These are phyloP conservation scores for Ecdyonurus torrentis DNA, from an alignment of 2,888 invertebrate genomes.

Conservation along the genomic window DNA sequence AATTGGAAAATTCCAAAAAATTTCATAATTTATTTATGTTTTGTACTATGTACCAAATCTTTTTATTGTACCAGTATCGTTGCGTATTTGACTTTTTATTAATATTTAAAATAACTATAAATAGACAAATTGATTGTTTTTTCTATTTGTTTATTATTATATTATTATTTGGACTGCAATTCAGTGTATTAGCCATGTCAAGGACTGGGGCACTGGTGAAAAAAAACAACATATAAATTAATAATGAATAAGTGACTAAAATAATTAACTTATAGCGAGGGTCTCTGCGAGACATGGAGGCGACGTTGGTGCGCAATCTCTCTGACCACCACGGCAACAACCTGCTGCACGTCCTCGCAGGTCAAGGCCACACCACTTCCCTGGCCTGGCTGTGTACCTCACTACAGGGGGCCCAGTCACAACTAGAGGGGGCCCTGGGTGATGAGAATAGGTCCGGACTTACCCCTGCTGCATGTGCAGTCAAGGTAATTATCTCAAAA, in stretches of 20 bases:
- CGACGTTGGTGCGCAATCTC: constrained; percentile 24
- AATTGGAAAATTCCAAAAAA: too few relatives aligned
- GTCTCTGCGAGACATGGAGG: constrained; percentile 21
- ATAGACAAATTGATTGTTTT: not conserved
- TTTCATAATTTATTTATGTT: too few relatives aligned
- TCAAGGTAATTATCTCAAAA: constrained; percentile 21
- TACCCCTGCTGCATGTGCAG: constrained; percentile 22
- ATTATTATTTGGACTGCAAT: too few relatives aligned
- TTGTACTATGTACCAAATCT: too few relatives aligned
- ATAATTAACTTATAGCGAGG: constrained; percentile 16
- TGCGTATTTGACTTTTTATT: too few relatives aligned
- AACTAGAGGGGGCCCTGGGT: constrained; percentile 21
- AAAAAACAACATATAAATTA: too few relatives aligned
- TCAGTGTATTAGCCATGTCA: too few relatives aligned
- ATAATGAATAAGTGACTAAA: not conserved
- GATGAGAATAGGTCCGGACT: constrained; percentile 25
- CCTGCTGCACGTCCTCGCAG: constrained; percentile 23
- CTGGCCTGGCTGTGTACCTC: constrained; percentile 21
- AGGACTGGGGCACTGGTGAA: too few relatives aligned
- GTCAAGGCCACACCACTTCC: constrained; percentile 21
- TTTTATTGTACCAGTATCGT: too few relatives aligned
- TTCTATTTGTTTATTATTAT: too few relatives aligned
- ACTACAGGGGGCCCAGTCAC: constrained; percentile 7
- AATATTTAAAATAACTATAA: too few relatives aligned
- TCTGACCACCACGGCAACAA: constrained; percentile 25